Evolutionary conservation across 2,888 invertebrate species (phyloP).

Genomic region (Muschampia plurimacula): DNA sequence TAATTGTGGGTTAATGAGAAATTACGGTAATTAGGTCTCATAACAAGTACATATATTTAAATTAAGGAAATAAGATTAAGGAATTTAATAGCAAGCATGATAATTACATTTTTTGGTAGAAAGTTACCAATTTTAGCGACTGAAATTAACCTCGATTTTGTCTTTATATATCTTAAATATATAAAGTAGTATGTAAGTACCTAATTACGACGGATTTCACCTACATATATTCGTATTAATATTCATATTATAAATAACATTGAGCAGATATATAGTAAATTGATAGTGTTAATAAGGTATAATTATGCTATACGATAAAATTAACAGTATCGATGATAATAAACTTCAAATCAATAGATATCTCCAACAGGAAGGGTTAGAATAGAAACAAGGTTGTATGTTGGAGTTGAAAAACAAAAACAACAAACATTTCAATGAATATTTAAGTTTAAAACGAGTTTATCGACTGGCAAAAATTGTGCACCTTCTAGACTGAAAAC

Average conservation of each 20-base stretch:
- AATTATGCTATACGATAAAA: no score
- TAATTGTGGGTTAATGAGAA: conserved; percentile 29
- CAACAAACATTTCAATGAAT: neutral
- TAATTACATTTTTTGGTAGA: neutral
- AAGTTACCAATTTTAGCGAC: neutral
- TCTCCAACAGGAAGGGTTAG: no score
- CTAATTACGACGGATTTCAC: neutral
- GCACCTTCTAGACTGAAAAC: no score
- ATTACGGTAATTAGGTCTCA: conserved; percentile 18
- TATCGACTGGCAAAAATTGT: no score
- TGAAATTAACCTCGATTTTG: neutral
- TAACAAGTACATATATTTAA: neutral
- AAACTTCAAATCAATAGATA: no score
- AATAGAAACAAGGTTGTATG: no score
- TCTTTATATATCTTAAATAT: neutral
- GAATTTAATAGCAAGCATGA: neutral
- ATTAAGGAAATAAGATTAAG: neutral
- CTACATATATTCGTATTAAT: neutral
- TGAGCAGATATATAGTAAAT: no score
- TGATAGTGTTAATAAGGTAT: no score
- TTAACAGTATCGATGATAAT: no score
- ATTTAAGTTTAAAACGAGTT: no score
- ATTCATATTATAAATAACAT: no score
- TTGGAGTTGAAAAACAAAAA: neutral
- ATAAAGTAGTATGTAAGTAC: no score